Conservation (phyloP, 53 echinoderm and acorn worm genomes). For the Mesocentrotus franciscanus region DNA sequence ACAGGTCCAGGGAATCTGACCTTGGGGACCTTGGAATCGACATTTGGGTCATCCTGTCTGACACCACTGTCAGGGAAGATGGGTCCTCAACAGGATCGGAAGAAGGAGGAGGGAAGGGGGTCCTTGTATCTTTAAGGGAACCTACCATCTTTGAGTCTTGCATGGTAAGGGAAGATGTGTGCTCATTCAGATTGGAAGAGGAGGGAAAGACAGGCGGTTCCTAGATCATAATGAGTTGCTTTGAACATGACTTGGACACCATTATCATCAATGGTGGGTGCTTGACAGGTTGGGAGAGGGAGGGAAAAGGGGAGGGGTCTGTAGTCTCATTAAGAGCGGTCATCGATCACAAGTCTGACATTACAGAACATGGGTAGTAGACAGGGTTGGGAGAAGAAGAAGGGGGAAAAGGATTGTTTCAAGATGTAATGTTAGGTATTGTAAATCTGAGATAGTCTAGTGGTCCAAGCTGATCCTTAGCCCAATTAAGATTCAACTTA, state of each 20-base stretch:
- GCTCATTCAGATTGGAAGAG: background rate
- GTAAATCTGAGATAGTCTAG: no score
- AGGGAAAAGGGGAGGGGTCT: background rate
- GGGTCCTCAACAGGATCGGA: background rate
- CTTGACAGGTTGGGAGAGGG: background rate
- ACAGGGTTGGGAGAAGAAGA: no score
- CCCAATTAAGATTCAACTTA: no score
- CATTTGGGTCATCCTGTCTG: background rate
- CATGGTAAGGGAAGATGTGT: background rate
- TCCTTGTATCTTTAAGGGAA: background rate
- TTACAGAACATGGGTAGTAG: no score
- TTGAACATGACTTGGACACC: background rate
- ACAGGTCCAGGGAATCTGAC: background rate
- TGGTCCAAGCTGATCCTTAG: no score
- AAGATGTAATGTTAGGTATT: no score
- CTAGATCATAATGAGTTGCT: background rate
- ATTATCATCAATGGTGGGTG: background rate
- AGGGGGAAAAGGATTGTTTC: no score
- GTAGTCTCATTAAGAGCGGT: background rate
- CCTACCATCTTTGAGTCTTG: no score
- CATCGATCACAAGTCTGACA: no score
- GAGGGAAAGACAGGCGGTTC: background rate
- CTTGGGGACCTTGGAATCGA: background rate
- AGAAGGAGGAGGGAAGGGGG: background rate
- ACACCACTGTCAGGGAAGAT: background rate